A percentile compares a stretch with the other conserved stretches of the same genome.
Evolutionary conservation across 2,888 invertebrate genomes (phyloP).

Genomic region (Drosophila merina): DNA sequence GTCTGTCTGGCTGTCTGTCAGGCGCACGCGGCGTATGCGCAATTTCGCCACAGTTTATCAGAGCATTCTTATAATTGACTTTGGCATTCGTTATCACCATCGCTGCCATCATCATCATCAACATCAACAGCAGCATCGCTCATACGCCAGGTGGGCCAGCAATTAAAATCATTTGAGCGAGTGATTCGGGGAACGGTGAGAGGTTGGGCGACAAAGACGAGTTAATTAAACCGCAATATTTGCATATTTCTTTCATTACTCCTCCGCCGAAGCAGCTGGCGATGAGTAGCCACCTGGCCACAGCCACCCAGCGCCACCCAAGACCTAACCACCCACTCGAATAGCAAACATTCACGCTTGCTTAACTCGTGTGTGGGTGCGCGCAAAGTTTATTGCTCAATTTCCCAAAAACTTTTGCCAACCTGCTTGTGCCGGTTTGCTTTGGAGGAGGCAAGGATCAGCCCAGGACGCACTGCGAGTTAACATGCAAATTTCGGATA

Average conservation of each 20-base stretch:
- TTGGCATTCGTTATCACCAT: slow-evolving; percentile 36
- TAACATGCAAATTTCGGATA: slow-evolving; percentile 75
- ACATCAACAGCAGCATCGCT: slow-evolving; percentile 32
- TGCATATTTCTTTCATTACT: slow-evolving; percentile 64
- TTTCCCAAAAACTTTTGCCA: slow-evolving; percentile 66
- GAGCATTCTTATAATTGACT: slow-evolving; percentile 44
- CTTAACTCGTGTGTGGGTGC: slow-evolving; percentile 24
- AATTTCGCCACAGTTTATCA: slow-evolving; percentile 49
- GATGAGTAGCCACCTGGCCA: slow-evolving; percentile 16
- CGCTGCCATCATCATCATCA: slow-evolving; percentile 8
- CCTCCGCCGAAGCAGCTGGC: slow-evolving; percentile 47
- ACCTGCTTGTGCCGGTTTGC: slow-evolving; percentile 40
- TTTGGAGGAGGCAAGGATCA: neutral
- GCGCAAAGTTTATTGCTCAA: slow-evolving; percentile 73
- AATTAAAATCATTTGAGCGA: slow-evolving; percentile 60
- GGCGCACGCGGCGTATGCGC: slow-evolving; percentile 44
- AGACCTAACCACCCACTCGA: neutral
- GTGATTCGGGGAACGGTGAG: slow-evolving; percentile 5
- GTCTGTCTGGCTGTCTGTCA: slow-evolving; percentile 13
- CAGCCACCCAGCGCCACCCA: neutral
- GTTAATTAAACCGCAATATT: slow-evolving; percentile 79
- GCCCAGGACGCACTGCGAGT: slow-evolving; percentile 59
- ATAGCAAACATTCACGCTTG: slow-evolving; percentile 43
- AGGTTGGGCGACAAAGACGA: slow-evolving; percentile 38
- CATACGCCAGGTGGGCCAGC: slow-evolving; percentile 62